phyloP scores from a whole-genome alignment of 1,140 invertebrate species.

The Piezodorus guildinii region DNA sequence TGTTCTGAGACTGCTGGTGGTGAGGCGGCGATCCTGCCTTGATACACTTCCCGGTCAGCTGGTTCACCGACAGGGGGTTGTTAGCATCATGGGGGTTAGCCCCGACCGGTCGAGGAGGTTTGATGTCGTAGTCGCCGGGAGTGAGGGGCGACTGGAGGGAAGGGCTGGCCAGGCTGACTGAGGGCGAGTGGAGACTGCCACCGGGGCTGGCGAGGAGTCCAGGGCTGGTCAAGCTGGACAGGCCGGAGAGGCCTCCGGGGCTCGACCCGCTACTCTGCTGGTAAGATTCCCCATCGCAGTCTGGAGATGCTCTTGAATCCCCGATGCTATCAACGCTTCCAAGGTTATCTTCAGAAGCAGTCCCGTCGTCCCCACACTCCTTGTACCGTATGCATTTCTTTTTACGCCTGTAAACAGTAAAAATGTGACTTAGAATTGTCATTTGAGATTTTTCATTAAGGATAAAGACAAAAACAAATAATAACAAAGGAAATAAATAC shows the following conservation, averaged over 20 bases:
- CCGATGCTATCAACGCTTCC: constrained; percentile 59
- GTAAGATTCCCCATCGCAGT: constrained; percentile 48
- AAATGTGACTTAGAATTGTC: constrained; percentile 10
- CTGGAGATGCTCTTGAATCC: constrained; percentile 52
- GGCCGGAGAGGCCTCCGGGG: constrained; percentile 59
- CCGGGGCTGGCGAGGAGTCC: constrained; percentile 51
- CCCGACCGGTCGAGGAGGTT: constrained; percentile 44
- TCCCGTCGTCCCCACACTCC: constrained; percentile 57
- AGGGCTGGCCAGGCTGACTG: constrained; percentile 44
- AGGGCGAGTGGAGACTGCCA: constrained; percentile 53
- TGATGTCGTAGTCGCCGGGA: constrained; percentile 37
- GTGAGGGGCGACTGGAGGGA: constrained; percentile 41
- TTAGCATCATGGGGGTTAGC: constrained; percentile 83
- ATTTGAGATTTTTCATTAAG: no score
- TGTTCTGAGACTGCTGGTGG: constrained; percentile 16
- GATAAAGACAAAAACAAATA: no score
- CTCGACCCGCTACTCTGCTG: constrained; percentile 54
- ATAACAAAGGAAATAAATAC: no score
- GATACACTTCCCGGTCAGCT: constrained; percentile 63
- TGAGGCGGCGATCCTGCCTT: constrained; percentile 33
- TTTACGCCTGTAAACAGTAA: constrained; percentile 71
- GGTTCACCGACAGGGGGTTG: constrained; percentile 79
- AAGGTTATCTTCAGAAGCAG: constrained; percentile 65
- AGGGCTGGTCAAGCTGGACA: constrained; percentile 66
- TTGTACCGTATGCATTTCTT: constrained; percentile 96